phyloP scores from a whole-genome alignment of 2,113 vertebrate species.

The Myiagra hebetior region DNA sequence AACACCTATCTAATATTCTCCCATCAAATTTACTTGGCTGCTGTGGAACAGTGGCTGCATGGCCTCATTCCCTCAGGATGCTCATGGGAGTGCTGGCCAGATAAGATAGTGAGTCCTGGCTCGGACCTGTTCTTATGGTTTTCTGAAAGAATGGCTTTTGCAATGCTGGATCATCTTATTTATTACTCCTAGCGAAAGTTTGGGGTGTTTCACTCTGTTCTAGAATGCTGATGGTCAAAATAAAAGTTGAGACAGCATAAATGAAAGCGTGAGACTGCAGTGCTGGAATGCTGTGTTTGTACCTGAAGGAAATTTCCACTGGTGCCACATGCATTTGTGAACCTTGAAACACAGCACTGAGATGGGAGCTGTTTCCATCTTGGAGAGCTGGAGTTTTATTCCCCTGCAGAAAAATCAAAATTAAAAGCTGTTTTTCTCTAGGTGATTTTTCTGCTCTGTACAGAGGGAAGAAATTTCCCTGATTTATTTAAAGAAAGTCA shows the following conservation, averaged over 20 bases:
- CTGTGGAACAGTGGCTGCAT: rapidly evolving
- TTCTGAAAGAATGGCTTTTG: neutral
- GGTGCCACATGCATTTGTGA: neutral
- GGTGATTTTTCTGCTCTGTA: neutral
- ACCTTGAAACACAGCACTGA: neutral
- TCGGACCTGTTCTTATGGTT: rapidly evolving
- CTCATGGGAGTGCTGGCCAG: neutral
- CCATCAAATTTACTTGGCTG: neutral
- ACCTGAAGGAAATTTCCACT: neutral
- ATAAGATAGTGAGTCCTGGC: neutral
- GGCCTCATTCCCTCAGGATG: neutral
- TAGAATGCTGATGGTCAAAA: neutral
- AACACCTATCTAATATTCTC: neutral
- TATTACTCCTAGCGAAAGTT: neutral
- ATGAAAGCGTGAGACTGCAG: neutral
- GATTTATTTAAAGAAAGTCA: neutral
- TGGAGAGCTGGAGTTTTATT: neutral
- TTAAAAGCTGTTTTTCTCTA: neutral
- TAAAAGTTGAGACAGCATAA: neutral
- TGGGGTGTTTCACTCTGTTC: neutral
- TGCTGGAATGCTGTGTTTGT: neutral
- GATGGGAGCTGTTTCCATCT: neutral
- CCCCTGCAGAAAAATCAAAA: neutral
- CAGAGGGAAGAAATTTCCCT: neutral
- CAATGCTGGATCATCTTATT: neutral